Evolutionary conservation across 2,113 vertebrate species (phyloP).

Genomic region (Echinops telfairi): DNA sequence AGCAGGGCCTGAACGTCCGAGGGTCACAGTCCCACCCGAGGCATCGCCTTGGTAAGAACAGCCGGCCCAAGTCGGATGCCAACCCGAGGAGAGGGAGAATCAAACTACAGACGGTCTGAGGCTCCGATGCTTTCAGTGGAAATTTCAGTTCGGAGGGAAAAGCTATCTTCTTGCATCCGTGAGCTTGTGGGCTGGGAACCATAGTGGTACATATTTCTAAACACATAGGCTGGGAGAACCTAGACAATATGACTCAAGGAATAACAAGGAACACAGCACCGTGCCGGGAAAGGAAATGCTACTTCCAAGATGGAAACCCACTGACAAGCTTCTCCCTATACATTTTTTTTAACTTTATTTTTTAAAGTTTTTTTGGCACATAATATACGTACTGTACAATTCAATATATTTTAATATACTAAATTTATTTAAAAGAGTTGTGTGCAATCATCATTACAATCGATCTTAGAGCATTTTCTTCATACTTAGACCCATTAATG

Average conservation of each 20-base stretch:
- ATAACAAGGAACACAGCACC: neutral
- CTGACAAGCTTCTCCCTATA: neutral
- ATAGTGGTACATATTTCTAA: neutral
- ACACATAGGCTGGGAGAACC: neutral
- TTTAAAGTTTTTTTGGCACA: too few species aligned
- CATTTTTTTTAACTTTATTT: too few species aligned
- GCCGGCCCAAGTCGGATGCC: neutral
- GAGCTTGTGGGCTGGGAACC: neutral
- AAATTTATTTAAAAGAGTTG: too few species aligned
- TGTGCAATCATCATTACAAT: too few species aligned
- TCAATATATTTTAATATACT: too few species aligned
- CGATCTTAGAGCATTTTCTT: too few species aligned
- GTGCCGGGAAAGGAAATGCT: neutral
- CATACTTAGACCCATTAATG: too few species aligned
- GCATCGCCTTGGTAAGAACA: too few species aligned
- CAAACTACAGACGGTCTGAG: neutral
- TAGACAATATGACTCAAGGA: neutral
- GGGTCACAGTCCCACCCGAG: neutral
- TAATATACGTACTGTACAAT: too few species aligned
- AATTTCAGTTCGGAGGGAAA: neutral
- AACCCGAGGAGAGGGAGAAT: neutral
- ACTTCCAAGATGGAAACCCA: neutral
- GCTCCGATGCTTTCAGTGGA: neutral
- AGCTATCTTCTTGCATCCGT: neutral
- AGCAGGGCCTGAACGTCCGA: neutral